Base-by-base conservation (phyloP, 2,888 invertebrate species). In the Empis livida region DNA sequence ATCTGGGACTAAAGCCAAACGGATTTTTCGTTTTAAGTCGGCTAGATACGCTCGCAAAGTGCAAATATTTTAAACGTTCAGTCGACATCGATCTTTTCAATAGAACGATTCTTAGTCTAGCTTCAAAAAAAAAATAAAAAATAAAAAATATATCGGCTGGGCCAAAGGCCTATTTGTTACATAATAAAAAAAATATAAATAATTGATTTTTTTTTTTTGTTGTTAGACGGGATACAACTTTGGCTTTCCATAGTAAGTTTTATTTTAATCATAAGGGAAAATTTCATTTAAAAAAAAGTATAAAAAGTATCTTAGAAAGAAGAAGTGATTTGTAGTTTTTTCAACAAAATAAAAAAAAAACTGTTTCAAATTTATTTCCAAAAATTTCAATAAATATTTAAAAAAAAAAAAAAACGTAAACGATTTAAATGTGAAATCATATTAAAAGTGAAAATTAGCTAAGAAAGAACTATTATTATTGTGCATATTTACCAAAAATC, bases 21-120 rank as follows among this genome's bases (percentile, higher is more conserved):
- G 59, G 60, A 59, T 40, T 40, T 41, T 27, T 60, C 62, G 64
- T 61, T 63, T 64, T 63, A 63, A 65, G 63, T 67, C 50, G 50
- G 48, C 62, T 61, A 63, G 61, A 63, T 63, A 63, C 64, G 64
- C 65, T 65, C 65, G 62, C 61, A 59, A 59, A 56, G 63, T 61
- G 60, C 60, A 62, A 58, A 51, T 64, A 65, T 65, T 66, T 65
- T 64, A 63, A 62, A 62, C 64, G 62, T 65, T 68, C 68, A 68
- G 68, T 68, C 65, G 68, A 66, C 67, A 66, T 66, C 67, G 66
- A 67, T 65, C 68, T 67, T 65, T 67, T 65, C 67, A 67, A 67
- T 65, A 67, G 67, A 65, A 65, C 67, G 65, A 67, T 67, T 67
- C 66, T 65, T 65, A 61, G 61, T 55, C 52, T 55, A 56, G 55